Percentiles rank a stretch among this genome's conserved stretches.
Evolutionary conservation across 1,140 invertebrate species (phyloP).

Genomic region (Tetramorium parvispinum): DNA sequence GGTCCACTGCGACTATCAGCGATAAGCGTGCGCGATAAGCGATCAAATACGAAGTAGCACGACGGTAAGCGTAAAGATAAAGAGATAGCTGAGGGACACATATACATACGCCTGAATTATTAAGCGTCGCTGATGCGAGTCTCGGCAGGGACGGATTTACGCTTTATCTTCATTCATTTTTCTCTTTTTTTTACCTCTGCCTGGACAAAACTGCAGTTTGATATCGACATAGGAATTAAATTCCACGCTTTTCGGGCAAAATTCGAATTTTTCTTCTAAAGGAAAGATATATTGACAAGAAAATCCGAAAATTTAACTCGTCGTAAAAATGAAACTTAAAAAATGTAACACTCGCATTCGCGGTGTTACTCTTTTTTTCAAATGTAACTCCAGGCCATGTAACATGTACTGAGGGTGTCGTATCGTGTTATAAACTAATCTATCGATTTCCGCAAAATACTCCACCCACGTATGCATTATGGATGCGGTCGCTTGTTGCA

Average conservation of each 20-base stretch:
- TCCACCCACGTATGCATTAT: constrained; percentile 23
- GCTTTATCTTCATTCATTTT: not conserved
- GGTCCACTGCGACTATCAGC: not conserved
- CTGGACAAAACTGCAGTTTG: not conserved
- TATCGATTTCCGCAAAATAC: constrained; percentile 51
- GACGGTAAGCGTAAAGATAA: not conserved
- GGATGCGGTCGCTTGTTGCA: constrained; percentile 28
- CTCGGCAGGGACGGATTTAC: not conserved
- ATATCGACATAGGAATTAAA: not conserved
- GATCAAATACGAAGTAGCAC: not conserved
- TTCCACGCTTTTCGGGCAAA: not conserved
- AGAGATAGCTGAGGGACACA: not conserved
- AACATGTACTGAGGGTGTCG: not conserved
- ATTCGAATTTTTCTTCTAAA: not conserved
- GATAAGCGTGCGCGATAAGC: constrained; percentile 3
- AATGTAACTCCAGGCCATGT: not conserved
- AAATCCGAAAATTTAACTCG: not conserved
- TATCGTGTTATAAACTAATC: constrained; percentile 6
- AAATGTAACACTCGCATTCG: not conserved
- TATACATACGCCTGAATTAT: constrained; percentile 1
- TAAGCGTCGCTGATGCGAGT: not conserved
- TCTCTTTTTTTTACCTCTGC: not conserved
- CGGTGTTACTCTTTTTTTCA: not conserved
- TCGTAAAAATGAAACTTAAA: not conserved
- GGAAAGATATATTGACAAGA: not conserved